Evolutionary conservation across 2,888 invertebrate genomes (phyloP).

Genomic region (Papilio protenor): DNA sequence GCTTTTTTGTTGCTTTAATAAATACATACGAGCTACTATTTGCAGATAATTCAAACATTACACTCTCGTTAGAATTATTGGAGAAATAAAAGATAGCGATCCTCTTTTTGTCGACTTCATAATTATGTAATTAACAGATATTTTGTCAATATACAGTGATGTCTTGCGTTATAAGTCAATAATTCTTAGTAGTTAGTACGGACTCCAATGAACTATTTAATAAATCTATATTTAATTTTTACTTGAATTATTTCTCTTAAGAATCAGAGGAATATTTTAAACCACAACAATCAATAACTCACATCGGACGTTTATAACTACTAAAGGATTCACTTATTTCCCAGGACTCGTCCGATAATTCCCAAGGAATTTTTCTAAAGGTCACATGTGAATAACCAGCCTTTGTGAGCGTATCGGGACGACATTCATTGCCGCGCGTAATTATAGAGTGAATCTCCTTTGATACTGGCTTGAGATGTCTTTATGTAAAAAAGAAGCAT

Average conservation of each 20-base stretch:
- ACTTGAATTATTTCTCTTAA: not conserved
- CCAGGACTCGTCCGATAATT: conserved; percentile 51
- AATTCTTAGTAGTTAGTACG: not conserved
- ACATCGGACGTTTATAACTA: conserved; percentile 16
- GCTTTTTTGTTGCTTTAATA: not conserved
- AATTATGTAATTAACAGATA: not conserved
- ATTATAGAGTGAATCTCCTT: conserved; percentile 66
- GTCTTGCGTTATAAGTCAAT: not conserved
- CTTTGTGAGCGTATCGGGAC: conserved; percentile 60
- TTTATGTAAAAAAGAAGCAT: not conserved
- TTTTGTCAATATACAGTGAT: not conserved
- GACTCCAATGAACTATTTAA: not conserved
- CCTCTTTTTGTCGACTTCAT: no score
- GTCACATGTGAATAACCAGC: conserved; percentile 78
- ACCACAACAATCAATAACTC: conserved; percentile 24
- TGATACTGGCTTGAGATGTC: conserved; percentile 52
- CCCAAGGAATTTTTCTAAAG: conserved; percentile 72
- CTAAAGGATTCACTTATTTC: conserved; percentile 10
- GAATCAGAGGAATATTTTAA: not conserved
- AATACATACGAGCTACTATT: not conserved
- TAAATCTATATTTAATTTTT: not conserved
- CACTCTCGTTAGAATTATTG: not conserved
- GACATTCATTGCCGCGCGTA: conserved; percentile 70
- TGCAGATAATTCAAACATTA: not conserved
- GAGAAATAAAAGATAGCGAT: not conserved